Evolutionary conservation across 2,113 vertebrate genomes (phyloP).

Genomic region (Aegotheles bennettii): DNA sequence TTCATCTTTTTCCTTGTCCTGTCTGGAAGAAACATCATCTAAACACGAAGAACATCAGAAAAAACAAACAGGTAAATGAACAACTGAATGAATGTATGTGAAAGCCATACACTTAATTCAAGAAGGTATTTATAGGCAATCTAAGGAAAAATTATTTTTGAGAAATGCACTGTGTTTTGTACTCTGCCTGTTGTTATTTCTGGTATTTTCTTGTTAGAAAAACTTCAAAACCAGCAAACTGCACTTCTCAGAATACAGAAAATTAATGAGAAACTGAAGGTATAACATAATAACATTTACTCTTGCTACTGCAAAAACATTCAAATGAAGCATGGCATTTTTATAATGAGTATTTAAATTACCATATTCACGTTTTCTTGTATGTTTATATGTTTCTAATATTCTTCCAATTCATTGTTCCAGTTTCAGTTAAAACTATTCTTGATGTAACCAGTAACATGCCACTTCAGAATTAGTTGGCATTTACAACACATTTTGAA

Average conservation of each 20-base stretch:
- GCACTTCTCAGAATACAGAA: background rate
- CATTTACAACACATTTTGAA: background rate
- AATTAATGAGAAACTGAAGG: background rate
- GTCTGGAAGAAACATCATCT: background rate
- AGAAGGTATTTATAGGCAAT: background rate
- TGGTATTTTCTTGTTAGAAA: background rate
- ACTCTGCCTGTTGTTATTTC: background rate
- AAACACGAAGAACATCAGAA: background rate
- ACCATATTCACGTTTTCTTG: background rate
- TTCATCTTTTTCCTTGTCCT: background rate
- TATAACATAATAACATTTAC: background rate
- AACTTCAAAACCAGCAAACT: background rate
- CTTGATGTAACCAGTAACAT: background rate
- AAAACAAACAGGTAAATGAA: background rate
- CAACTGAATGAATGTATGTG: background rate
- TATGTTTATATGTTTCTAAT: background rate
- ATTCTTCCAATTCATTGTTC: background rate
- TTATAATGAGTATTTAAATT: background rate
- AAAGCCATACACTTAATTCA: background rate
- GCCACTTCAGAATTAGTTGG: background rate
- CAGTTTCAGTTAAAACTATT: background rate
- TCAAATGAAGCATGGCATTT: background rate
- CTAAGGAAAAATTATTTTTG: background rate
- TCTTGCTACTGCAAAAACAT: background rate
- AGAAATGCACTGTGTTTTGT: background rate